phyloP scores from a whole-genome alignment of 2,797 vertebrate genomes.

The Sebastes taczanowskii region DNA sequence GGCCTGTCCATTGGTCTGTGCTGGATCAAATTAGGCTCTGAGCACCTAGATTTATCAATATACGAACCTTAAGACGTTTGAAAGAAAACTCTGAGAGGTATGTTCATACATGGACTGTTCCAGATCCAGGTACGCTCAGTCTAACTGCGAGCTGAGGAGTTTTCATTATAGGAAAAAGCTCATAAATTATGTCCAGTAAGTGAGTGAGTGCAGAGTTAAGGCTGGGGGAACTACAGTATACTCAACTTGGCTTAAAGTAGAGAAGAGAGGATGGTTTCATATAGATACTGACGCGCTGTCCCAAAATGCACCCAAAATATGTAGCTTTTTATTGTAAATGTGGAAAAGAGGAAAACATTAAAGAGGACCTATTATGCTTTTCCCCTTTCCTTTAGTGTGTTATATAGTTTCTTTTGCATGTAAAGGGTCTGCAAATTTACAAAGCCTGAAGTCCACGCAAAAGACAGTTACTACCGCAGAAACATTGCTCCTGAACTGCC shows the following conservation, averaged over 20 bases:
- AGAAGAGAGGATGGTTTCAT: conserved; percentile 18
- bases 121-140: conserved; percentile 16
- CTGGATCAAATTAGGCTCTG: conserved; percentile 55
- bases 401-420: neutral
- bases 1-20: conserved; percentile 33
- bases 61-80: conserved; percentile 23
- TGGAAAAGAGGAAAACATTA: neutral
- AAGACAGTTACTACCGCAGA: no score
- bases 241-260: neutral
- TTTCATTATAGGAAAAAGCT: conserved; percentile 29
- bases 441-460: rapidly evolving
- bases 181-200: conserved; percentile 48
- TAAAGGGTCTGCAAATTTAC: no score
- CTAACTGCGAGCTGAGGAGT: conserved; percentile 21
- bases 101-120: conserved; percentile 12
- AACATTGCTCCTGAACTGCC: no score
- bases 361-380: neutral
- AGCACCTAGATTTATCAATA: conserved; percentile 60
- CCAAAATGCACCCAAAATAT: neutral
- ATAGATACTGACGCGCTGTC: neutral
- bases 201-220: conserved; percentile 36
- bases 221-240: neutral
- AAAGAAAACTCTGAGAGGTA: conserved; percentile 39
- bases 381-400: no score
- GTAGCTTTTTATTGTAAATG: neutral